phyloP scores from a whole-genome alignment of 2,888 invertebrate species.

The Epinotia ramella region DNA sequence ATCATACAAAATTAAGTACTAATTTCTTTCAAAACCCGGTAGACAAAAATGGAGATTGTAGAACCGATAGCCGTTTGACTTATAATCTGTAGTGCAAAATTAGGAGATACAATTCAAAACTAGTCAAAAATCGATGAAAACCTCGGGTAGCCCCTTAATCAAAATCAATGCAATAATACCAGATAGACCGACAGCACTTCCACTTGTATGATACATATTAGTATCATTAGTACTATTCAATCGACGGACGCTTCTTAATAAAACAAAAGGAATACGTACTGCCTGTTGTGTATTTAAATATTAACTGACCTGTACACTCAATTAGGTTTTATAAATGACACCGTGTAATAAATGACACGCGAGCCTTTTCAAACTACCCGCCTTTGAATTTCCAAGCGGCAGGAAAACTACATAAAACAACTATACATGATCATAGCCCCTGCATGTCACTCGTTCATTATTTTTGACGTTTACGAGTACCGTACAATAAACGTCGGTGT shows the following conservation, averaged over 20 bases:
- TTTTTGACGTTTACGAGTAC: constrained; percentile 53
- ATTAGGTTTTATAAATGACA: constrained; percentile 16
- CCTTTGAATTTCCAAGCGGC: constrained; percentile 22
- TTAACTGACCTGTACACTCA: not conserved
- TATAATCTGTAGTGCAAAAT: no score
- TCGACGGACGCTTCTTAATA: not conserved
- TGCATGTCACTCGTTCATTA: constrained; percentile 48
- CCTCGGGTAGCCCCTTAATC: no score
- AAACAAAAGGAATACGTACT: not conserved
- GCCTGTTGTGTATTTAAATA: not conserved
- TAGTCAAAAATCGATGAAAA: no score
- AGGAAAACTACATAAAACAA: constrained; percentile 27
- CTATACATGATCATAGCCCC: constrained; percentile 50
- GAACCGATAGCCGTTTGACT: no score
- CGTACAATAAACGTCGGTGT: constrained; percentile 59
- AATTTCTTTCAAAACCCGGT: no score
- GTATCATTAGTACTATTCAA: no score
- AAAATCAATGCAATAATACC: no score
- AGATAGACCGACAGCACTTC: no score
- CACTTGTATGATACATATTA: no score
- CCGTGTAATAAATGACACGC: constrained; percentile 25
- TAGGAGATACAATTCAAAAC: no score
- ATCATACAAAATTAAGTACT: no score
- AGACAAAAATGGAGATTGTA: no score
- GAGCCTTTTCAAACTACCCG: constrained; percentile 16